Percentiles rank a stretch among this genome's conserved stretches.
Conservation (phyloP, 2,797 vertebrate genomes). For the Poliocrania exsul region DNA sequence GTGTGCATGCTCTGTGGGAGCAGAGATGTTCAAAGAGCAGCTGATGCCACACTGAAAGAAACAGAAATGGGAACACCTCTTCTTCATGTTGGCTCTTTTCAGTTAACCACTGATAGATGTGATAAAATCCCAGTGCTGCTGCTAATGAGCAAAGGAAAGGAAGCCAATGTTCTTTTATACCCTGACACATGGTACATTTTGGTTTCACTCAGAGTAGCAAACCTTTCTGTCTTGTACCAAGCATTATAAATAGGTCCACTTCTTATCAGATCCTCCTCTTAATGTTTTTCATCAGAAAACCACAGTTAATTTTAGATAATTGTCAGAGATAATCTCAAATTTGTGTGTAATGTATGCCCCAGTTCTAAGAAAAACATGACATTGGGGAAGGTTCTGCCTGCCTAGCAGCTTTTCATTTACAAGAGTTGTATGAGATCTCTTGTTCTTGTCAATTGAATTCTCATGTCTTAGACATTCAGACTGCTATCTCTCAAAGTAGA, state of each 20-base stretch:
- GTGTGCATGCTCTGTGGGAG: not conserved
- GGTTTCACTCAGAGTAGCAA: constrained; percentile 16
- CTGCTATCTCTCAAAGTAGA: constrained; percentile 42
- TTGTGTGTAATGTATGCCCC: constrained; percentile 70
- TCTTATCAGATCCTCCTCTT: constrained; percentile 78
- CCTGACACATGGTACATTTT: not conserved
- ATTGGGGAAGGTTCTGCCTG: constrained; percentile 41
- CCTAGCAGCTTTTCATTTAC: constrained; percentile 53
- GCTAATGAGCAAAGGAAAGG: constrained; percentile 22
- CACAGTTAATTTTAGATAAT: constrained; percentile 83
- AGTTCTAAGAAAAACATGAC: constrained; percentile 76
- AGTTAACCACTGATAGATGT: constrained; percentile 6
- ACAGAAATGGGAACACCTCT: not conserved
- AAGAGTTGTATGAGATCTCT: not conserved
- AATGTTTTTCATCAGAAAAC: constrained; percentile 83
- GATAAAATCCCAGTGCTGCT: constrained; percentile 28
- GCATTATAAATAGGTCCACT: constrained; percentile 73
- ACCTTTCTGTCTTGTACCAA: constrained; percentile 27
- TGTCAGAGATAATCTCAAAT: constrained; percentile 78
- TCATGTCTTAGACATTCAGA: not conserved
- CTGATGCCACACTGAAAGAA: not conserved
- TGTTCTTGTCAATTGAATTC: constrained; percentile 31
- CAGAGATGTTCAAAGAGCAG: not conserved
- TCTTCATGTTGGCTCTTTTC: not conserved
- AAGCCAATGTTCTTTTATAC: not conserved